Evolutionary conservation across 1,140 invertebrate species (phyloP).

Genomic region (Eupristina koningsbergeri): DNA sequence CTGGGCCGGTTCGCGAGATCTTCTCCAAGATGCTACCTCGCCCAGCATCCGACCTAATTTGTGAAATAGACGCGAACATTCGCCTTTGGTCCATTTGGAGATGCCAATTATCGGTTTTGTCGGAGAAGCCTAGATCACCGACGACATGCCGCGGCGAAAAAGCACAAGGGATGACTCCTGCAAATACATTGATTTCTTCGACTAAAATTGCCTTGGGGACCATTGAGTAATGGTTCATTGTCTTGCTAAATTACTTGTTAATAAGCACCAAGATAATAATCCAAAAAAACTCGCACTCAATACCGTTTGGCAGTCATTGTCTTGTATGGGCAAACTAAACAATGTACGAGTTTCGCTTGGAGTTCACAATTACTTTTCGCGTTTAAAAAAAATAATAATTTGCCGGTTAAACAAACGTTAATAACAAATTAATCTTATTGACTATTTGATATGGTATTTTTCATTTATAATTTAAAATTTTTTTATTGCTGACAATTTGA

Average conservation of each 20-base stretch:
- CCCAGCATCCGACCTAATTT: slow-evolving; percentile 12
- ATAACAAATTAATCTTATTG: no score
- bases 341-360: background rate
- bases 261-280: background rate
- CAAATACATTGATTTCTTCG: background rate
- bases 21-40: background rate
- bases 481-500: no score
- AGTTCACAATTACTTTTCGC: background rate
- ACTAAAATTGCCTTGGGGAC: background rate
- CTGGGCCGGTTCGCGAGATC: background rate
- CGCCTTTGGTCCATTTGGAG: background rate
- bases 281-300: background rate
- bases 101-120: no score
- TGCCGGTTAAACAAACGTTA: no score
- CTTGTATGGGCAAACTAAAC: background rate
- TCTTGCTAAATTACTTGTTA: background rate
- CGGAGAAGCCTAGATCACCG: no score
- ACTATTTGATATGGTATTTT: no score
- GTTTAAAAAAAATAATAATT: background rate
- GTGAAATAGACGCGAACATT: background rate
- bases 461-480: no score
- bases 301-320: background rate
- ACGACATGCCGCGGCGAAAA: no score
- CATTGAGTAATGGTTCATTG: background rate
- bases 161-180: no score